Evolutionary conservation across 2,888 invertebrate genomes (phyloP).

Genomic region (Clitarchus hookeri): DNA sequence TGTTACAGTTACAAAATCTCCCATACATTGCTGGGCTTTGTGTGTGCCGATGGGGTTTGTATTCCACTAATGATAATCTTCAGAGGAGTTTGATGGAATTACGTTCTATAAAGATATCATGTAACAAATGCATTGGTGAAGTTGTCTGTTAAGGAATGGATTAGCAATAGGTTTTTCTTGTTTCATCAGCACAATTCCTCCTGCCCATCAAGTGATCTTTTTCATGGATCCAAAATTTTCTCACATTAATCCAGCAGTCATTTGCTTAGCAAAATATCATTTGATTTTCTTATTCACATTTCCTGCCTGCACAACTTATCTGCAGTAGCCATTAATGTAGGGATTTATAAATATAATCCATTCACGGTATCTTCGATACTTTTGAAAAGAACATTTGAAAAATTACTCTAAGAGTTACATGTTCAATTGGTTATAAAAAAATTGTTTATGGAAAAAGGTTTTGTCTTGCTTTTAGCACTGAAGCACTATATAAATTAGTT

Average conservation of each 20-base stretch:
- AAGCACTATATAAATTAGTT: too few species aligned
- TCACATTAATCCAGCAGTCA: neutral
- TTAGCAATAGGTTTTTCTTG: neutral
- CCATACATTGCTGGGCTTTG: conserved; percentile 41
- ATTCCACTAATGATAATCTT: conserved; percentile 30
- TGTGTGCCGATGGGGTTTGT: conserved; percentile 36
- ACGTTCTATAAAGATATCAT: neutral
- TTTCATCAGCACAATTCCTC: conserved; percentile 5
- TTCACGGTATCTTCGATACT: too few species aligned
- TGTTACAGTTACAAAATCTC: conserved; percentile 28
- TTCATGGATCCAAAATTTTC: neutral
- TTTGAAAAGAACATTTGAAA: too few species aligned
- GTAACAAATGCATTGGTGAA: conserved; percentile 16
- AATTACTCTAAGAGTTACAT: too few species aligned
- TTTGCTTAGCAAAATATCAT: neutral
- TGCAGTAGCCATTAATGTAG: neutral
- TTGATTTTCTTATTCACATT: neutral
- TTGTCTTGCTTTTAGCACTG: too few species aligned
- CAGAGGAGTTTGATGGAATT: neutral
- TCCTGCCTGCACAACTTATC: neutral
- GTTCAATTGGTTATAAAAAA: too few species aligned
- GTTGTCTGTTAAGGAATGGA: conserved; percentile 21
- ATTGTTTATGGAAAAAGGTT: too few species aligned
- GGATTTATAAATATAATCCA: neutral
- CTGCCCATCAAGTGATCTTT: neutral